phyloP scores from a whole-genome alignment of 2,888 invertebrate species.

The Eulithis testata region DNA sequence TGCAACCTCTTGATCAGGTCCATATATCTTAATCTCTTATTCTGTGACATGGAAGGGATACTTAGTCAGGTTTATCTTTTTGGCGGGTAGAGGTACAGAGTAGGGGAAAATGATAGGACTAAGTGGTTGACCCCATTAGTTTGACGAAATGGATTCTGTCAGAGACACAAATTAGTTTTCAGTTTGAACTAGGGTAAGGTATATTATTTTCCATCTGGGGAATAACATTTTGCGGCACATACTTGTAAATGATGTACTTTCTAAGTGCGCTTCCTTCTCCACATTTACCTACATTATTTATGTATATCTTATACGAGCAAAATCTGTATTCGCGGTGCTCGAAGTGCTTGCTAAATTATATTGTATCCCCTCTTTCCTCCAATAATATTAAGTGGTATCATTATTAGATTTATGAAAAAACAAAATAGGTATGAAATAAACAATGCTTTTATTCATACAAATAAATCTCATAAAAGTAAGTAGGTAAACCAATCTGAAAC shows the following conservation, averaged over 20 bases:
- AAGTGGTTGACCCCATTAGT: conserved; percentile 23
- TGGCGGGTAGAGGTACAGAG: neutral
- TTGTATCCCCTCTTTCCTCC: conserved; percentile 33
- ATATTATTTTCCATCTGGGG: neutral
- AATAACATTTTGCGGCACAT: neutral
- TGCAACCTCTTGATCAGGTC: too few relatives aligned
- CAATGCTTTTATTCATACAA: neutral
- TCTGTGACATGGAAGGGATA: too few relatives aligned
- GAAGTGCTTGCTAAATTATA: conserved; percentile 40
- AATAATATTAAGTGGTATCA: conserved; percentile 20
- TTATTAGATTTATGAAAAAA: conserved; percentile 24
- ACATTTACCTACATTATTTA: too few relatives aligned
- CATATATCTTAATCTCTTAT: too few relatives aligned
- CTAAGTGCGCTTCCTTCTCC: too few relatives aligned
- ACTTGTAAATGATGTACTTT: too few relatives aligned
- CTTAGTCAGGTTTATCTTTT: too few relatives aligned
- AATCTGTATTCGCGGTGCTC: conserved; percentile 25
- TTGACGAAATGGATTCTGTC: conserved; percentile 13
- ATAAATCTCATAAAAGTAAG: too few relatives aligned
- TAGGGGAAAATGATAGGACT: conserved; percentile 2
- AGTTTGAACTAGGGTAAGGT: neutral
- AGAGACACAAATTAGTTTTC: neutral
- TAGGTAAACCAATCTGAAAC: too few relatives aligned
- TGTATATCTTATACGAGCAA: conserved; percentile 1
- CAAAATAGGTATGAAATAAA: conserved; percentile 1